Conservation (phyloP, 2,888 invertebrate species). For the Dicyrtomina minuta region DNA sequence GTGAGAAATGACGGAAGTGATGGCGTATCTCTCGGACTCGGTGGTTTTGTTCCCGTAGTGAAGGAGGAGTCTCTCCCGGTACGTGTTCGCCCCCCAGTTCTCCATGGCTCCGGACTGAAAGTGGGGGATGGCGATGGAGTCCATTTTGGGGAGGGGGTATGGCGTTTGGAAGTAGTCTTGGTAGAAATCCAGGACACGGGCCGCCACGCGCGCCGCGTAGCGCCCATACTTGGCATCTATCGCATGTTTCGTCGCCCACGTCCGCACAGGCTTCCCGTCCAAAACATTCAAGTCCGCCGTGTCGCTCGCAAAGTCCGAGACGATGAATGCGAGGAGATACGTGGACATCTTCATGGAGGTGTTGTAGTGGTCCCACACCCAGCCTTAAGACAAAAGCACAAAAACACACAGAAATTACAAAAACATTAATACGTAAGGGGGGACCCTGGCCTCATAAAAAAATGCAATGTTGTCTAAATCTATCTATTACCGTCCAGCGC, state of each 20-base stretch:
- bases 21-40: constrained; percentile 21
- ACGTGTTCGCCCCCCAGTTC: constrained; percentile 41
- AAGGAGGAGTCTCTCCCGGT: constrained; percentile 30
- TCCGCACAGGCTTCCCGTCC: constrained; percentile 41
- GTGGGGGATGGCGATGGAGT: constrained; percentile 44
- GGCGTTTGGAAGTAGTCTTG: constrained; percentile 44
- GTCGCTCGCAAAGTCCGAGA: constrained; percentile 42
- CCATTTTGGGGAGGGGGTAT: constrained; percentile 51
- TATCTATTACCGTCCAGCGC: no score
- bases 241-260: constrained; percentile 27
- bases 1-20: constrained; percentile 31
- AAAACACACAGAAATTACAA: no score
- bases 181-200: constrained; percentile 39
- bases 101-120: constrained; percentile 41
- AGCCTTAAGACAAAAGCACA: no score
- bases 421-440: no score
- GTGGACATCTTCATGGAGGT: constrained; percentile 49
- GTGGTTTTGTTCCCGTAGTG: constrained; percentile 21
- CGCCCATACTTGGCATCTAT: constrained; percentile 37
- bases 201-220: constrained; percentile 41
- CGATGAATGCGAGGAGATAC: constrained; percentile 47
- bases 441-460: no score
- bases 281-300: constrained; percentile 42
- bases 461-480: no score
- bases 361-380: constrained; percentile 50